phyloP scores from a whole-genome alignment of 2,797 vertebrate species.

The Echiichthys vipera region DNA sequence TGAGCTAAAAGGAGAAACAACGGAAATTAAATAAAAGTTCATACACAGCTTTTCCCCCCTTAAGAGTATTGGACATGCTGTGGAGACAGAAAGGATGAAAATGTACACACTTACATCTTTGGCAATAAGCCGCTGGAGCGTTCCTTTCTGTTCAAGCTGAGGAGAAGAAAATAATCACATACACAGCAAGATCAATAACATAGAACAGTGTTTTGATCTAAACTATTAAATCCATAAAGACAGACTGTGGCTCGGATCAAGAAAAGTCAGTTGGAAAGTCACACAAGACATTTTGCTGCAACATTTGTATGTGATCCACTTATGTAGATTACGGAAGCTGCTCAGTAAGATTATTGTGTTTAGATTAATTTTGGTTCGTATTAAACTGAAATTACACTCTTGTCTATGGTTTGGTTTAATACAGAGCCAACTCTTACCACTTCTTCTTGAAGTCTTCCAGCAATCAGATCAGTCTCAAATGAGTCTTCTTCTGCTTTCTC shows the following conservation, averaged over 20 bases:
- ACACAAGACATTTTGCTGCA: too few species aligned
- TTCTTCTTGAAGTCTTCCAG: slow-evolving; percentile 92
- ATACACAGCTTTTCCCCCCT: not conserved
- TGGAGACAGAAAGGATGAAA: not conserved
- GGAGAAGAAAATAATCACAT: slow-evolving; percentile 37
- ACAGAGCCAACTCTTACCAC: slow-evolving; percentile 84
- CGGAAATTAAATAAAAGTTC: not conserved
- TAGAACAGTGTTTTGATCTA: not conserved
- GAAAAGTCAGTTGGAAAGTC: not conserved
- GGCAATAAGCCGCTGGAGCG: slow-evolving; percentile 90
- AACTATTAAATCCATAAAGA: not conserved
- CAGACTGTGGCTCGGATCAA: not conserved
- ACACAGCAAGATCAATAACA: slow-evolving; percentile 18
- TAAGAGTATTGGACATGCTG: not conserved
- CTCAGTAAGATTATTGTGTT: too few species aligned
- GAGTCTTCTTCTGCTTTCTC: slow-evolving; percentile 87
- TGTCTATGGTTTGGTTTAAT: not conserved
- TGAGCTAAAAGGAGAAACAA: slow-evolving; percentile 83
- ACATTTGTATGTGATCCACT: too few species aligned
- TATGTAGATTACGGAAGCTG: too few species aligned
- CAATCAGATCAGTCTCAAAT: slow-evolving; percentile 87
- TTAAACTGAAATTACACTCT: too few species aligned
- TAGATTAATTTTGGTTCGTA: not conserved
- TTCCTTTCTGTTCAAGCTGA: slow-evolving; percentile 95
- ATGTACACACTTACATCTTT: slow-evolving; percentile 87